Percentiles rank a stretch among this genome's conserved stretches.
These are phyloP conservation scores for Falco naumanni DNA, from an alignment of 2,797 vertebrate genomes.

Conservation along the genomic window DNA sequence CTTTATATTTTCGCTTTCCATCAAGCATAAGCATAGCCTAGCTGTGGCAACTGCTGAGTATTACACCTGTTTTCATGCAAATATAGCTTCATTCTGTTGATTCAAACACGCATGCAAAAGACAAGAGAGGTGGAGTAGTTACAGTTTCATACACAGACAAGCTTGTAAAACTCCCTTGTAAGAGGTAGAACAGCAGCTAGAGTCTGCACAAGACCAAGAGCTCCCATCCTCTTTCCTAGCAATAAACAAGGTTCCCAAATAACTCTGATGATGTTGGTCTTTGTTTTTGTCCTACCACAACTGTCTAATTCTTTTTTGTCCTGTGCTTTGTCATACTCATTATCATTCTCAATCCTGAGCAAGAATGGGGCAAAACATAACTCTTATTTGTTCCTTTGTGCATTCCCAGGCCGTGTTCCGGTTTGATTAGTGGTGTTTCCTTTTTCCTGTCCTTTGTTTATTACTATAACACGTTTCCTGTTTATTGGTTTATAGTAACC, in stretches of 20 bases:
- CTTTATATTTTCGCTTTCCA: not conserved
- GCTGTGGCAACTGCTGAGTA: not conserved
- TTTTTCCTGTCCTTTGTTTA: conserved; percentile 69
- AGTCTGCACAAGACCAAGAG: not conserved
- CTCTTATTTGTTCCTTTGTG: conserved; percentile 53
- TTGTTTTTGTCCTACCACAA: not conserved
- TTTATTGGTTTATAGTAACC: conserved; percentile 55
- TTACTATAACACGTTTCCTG: conserved; percentile 60
- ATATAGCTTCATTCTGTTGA: not conserved
- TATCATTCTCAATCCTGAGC: not conserved
- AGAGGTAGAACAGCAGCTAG: not conserved
- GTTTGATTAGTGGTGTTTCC: conserved; percentile 60
- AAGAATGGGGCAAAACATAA: not conserved
- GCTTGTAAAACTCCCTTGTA: not conserved
- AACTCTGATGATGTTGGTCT: not conserved
- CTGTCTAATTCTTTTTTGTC: not conserved
- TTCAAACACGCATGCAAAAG: not conserved
- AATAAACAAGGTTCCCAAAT: not conserved
- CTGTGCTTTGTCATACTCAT: not conserved
- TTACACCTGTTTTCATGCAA: not conserved
- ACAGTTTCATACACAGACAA: not conserved
- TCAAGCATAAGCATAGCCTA: not conserved
- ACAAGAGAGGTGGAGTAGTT: not conserved
- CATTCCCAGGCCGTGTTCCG: conserved; percentile 34
- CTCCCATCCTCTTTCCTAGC: not conserved